Conservation (phyloP, 1,140 invertebrate genomes). For the Diorhabda carinulata region DNA sequence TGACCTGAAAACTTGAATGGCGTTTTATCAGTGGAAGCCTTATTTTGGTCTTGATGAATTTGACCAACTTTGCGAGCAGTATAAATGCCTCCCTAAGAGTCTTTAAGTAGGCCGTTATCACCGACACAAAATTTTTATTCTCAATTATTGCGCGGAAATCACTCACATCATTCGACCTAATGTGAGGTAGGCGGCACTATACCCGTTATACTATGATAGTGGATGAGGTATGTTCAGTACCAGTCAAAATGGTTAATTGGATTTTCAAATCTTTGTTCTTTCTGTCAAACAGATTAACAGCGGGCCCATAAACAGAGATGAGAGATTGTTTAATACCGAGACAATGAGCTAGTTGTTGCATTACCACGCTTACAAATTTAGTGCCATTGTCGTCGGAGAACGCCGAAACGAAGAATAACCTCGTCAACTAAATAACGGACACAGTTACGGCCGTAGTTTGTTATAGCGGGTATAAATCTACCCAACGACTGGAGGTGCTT, state of each 20-base stretch:
- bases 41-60: conserved; percentile 28
- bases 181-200: conserved; percentile 46
- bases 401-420: conserved; percentile 30
- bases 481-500: conserved; percentile 28
- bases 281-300: conserved; percentile 46
- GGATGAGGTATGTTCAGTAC: conserved; percentile 38
- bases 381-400: conserved; percentile 32
- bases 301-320: conserved; percentile 42
- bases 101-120: conserved; percentile 32
- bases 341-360: conserved; percentile 40
- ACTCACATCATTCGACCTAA: conserved; percentile 28
- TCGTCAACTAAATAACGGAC: conserved; percentile 27
- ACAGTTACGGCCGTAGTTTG: conserved; percentile 31
- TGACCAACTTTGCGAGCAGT: conserved; percentile 29
- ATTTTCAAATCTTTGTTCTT: conserved; percentile 38
- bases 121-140: conserved; percentile 11
- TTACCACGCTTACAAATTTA: conserved; percentile 35
- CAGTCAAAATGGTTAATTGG: conserved; percentile 11
- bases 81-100: conserved; percentile 21
- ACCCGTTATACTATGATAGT: conserved; percentile 42
- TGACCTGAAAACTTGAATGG: neutral
- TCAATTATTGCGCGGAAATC: conserved; percentile 30
- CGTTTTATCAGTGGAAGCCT: conserved; percentile 14
- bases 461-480: conserved; percentile 26
- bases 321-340: conserved; percentile 41